Evolutionary conservation across 2,113 vertebrate species (phyloP).

Genomic region (Oryzias celebensis): DNA sequence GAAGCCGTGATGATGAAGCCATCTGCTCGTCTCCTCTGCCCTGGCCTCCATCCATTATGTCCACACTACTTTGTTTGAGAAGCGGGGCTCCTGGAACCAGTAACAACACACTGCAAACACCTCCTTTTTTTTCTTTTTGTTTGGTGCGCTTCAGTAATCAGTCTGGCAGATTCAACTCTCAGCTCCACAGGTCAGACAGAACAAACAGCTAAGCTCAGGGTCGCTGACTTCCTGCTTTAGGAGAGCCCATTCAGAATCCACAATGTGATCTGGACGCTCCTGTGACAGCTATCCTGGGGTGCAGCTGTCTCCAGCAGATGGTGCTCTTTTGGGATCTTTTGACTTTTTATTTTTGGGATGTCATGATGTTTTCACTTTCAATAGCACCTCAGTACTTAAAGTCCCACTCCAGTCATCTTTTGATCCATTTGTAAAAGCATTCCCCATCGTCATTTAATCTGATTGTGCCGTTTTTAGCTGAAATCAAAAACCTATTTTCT

Average conservation of each 20-base stretch:
- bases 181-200: constrained; percentile 51
- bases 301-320: constrained; percentile 60
- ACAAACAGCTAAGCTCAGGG: constrained; percentile 59
- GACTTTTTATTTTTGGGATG: neutral
- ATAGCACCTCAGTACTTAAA: neutral
- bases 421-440: no score
- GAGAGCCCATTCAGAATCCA: constrained; percentile 37
- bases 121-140: constrained; percentile 15
- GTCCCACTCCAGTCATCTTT: no score
- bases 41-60: constrained; percentile 68
- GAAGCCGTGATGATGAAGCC: constrained; percentile 63
- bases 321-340: constrained; percentile 17
- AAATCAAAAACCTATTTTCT: no score
- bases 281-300: constrained; percentile 41
- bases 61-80: constrained; percentile 71
- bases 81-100: constrained; percentile 53
- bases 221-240: constrained; percentile 38
- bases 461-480: no score
- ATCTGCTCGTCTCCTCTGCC: constrained; percentile 56
- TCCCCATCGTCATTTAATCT: no score
- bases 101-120: constrained; percentile 66
- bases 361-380: constrained; percentile 5
- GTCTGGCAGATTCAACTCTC: constrained; percentile 48
- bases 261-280: constrained; percentile 55
- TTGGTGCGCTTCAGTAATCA: constrained; percentile 60